Base-by-base conservation (phyloP, 2,888 invertebrate genomes). In the Oxystoma pomonae region DNA sequence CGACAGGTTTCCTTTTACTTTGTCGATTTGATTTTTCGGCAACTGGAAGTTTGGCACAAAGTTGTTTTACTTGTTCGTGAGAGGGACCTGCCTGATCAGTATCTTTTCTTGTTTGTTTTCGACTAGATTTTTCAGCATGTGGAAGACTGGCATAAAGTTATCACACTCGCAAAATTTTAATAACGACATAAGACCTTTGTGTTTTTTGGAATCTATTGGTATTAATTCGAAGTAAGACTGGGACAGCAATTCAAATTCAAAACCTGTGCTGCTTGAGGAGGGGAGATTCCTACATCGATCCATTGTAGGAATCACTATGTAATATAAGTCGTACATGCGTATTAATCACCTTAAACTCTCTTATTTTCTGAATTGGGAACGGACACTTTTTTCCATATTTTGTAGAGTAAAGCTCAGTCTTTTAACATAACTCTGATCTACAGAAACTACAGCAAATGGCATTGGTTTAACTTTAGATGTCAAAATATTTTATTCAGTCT, bases 311-410 rank as follows among this genome's bases (percentile, higher is more conserved):
- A n/a, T n/a, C n/a, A n/a, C n/a, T n/a, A n/a, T n/a, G n/a, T n/a
- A n/a, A n/a, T n/a, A n/a, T n/a, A n/a, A 59, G 59, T 53, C 59
- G 59, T 51, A 55, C 59, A 59, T 59, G 50, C 5, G 9, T 19
- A 55, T 53, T 59, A 59, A 53, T 59, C 20, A 59, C 53, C 18
- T n/a, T 53, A 51, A 59, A 59, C 55, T 53, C 53, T 59, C 51
- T 59, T 53, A 59, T 21, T 59, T 59, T 59, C 53, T 59, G 59
- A 53, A 20, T 59, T 62, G n/a, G n/a, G n/a, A n/a, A n/a, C n/a
- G n/a, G n/a, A n/a, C n/a, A n/a, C n/a, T n/a, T n/a, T n/a, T n/a
- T 64, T 58, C 52, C 64, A 58, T 64, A 64, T 56, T 62, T 62
- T 57, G 53, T 61, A 17, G 21, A 52, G 52, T 59, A 60, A 62